Conservation (phyloP, 2,113 vertebrate genomes). For the Zootoca vivipara region DNA sequence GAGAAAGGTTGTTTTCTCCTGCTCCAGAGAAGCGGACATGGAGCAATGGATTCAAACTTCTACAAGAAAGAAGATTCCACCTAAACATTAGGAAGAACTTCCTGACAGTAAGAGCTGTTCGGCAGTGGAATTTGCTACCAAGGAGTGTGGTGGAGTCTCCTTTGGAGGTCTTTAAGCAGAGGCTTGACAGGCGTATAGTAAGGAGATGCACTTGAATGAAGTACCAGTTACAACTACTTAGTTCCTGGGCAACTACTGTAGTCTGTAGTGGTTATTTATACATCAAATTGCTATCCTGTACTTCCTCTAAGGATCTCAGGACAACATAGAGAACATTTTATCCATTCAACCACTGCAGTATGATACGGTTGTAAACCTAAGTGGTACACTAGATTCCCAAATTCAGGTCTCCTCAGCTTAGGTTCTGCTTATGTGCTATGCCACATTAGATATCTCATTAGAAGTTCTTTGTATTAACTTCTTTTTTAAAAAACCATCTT, state of each 20-base stretch:
- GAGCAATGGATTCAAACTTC: no score
- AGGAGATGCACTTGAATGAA: neutral
- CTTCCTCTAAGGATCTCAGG: neutral
- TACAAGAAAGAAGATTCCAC: no score
- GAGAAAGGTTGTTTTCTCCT: no score
- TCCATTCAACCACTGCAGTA: neutral
- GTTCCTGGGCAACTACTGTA: neutral
- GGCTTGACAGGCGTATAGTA: no score
- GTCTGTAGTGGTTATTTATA: neutral
- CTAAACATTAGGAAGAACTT: no score
- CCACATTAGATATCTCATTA: neutral
- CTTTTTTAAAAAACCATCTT: neutral
- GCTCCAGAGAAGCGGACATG: no score
- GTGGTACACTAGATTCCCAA: neutral
- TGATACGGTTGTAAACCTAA: neutral
- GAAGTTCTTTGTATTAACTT: neutral
- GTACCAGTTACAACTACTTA: neutral
- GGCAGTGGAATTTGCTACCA: no score
- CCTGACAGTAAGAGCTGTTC: no score
- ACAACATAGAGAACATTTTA: neutral
- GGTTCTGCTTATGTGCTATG: neutral
- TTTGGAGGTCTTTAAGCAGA: no score
- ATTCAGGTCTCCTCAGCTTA: neutral
- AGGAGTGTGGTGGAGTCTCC: no score
- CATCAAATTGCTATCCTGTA: neutral